Conservation (phyloP, 2,113 vertebrate genomes). For the Ibidorhyncha struthersii region DNA sequence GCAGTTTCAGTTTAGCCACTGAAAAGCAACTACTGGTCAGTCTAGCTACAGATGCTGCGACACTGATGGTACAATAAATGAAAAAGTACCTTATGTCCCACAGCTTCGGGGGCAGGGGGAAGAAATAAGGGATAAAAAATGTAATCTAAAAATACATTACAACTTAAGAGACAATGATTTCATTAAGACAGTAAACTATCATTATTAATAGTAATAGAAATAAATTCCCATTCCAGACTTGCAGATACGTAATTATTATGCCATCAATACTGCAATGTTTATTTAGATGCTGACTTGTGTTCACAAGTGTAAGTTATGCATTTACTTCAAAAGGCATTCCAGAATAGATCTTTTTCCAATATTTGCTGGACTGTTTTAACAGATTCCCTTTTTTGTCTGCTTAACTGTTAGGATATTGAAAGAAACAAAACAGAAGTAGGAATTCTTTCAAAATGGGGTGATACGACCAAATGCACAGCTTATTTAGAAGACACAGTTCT, state of each 20-base stretch:
- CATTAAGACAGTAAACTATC: neutral
- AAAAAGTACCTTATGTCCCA: too few species aligned
- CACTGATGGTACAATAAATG: neutral
- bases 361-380: neutral
- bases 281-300: neutral
- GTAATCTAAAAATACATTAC: neutral
- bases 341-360: neutral
- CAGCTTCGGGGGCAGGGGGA: neutral
- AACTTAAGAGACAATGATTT: neutral
- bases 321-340: neutral
- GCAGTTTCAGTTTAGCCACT: neutral
- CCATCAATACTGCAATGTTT: neutral
- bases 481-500: neutral
- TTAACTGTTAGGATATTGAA: neutral
- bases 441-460: neutral
- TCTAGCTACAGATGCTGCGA: neutral
- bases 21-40: neutral
- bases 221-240: neutral
- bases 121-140: neutral
- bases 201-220: neutral
- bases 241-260: rapidly evolving
- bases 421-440: neutral
- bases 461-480: neutral
- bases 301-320: neutral
- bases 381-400: neutral